Evolutionary conservation across 2,797 vertebrate genomes (phyloP).

Genomic region (Dipus sagitta): DNA sequence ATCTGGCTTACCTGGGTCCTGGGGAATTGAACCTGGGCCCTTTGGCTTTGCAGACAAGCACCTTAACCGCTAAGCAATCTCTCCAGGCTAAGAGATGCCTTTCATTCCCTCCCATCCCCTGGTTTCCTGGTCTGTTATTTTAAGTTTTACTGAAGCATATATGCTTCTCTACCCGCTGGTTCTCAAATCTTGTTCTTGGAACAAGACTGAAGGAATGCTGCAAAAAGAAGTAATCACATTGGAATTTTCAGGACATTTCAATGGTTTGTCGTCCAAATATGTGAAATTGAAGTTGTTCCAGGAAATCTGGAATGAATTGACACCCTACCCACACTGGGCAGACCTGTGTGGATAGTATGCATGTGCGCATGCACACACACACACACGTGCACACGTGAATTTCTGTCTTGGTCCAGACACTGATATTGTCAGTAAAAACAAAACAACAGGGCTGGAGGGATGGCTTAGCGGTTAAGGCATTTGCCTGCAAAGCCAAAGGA

Average conservation of each 20-base stretch:
- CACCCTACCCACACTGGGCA: neutral
- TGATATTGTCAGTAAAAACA: neutral
- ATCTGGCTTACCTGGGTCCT: no score
- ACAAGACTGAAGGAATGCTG: constrained; percentile 56
- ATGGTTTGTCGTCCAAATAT: constrained; percentile 59
- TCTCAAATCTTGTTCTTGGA: constrained; percentile 59
- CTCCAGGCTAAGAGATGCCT: no score
- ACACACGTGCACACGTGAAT: fast-evolving
- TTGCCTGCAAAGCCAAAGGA: no score
- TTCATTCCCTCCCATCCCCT: neutral
- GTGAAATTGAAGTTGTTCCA: constrained; percentile 57
- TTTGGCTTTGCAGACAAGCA: no score
- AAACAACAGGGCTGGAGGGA: no score
- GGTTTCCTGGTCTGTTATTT: constrained; percentile 15
- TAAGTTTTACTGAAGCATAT: constrained; percentile 31
- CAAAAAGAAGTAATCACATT: constrained; percentile 60
- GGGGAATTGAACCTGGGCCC: no score
- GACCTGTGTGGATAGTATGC: neutral
- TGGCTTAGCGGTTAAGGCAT: no score
- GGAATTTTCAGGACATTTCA: constrained; percentile 70
- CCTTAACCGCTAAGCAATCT: no score
- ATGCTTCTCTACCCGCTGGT: neutral
- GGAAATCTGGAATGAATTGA: constrained; percentile 71
- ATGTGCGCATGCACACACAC: no score
- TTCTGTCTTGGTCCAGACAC: constrained; percentile 9